A percentile compares a stretch with the other conserved stretches of the same genome.
Conservation (phyloP, 2,797 vertebrate genomes). For the Acestrorhynchus altus region DNA sequence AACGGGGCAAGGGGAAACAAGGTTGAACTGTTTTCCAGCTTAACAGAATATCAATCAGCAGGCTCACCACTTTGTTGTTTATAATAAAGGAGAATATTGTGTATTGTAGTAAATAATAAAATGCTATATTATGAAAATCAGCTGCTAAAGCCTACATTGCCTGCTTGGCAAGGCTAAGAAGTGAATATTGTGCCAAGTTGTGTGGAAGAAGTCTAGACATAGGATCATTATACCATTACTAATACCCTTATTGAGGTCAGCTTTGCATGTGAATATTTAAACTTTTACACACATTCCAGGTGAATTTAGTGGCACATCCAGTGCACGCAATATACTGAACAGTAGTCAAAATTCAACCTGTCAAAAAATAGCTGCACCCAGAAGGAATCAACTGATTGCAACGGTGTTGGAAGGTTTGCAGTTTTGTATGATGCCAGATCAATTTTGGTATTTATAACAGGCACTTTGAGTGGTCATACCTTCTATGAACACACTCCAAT, state of each 20-base stretch:
- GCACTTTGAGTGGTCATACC: too few species aligned
- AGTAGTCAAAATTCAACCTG: too few species aligned
- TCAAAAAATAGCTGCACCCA: too few species aligned
- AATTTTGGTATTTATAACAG: too few species aligned
- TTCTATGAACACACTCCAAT: too few species aligned
- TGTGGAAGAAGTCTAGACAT: conserved; percentile 5
- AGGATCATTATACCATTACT: conserved; percentile 20
- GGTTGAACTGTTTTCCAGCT: not conserved
- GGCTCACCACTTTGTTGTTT: not conserved
- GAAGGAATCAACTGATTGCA: too few species aligned
- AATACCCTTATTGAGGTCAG: not conserved
- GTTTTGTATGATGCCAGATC: too few species aligned
- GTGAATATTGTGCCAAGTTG: not conserved
- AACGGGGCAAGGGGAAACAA: not conserved
- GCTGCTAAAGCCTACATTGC: not conserved
- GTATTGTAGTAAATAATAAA: not conserved
- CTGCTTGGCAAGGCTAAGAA: not conserved
- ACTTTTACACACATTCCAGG: not conserved
- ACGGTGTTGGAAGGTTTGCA: too few species aligned
- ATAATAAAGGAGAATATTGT: conserved; percentile 3
- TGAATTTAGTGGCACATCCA: not conserved
- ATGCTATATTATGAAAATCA: conserved; percentile 18
- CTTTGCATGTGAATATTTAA: conserved; percentile 3
- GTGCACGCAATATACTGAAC: not conserved
- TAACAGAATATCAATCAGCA: not conserved